Evolutionary conservation across 2,113 vertebrate species (phyloP).

Genomic region (human): GRCh38 chr6:132695001-132695500

Average conservation of each 20-base stretch:
- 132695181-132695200: not conserved
- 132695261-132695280: not conserved
- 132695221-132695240: not conserved
- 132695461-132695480: not conserved
- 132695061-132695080: too few species aligned
- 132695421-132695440: not conserved
- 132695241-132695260: not conserved
- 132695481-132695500: not conserved
- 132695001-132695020: too few species aligned
- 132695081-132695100: too few species aligned
- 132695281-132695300: not conserved
- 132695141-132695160: too few species aligned
- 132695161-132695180: not conserved
- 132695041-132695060: fast-evolving
- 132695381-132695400: not conserved
- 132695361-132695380: not conserved
- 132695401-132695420: not conserved
- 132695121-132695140: too few species aligned
- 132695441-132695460: not conserved
- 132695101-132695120: too few species aligned
- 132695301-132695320: not conserved
- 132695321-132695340: too few species aligned
- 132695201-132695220: not conserved
- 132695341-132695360: not conserved
- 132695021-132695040: too few species aligned